These are phyloP conservation scores for Ethmia dodecea DNA, from an alignment of 2,888 invertebrate genomes.

Conservation along the genomic window DNA sequence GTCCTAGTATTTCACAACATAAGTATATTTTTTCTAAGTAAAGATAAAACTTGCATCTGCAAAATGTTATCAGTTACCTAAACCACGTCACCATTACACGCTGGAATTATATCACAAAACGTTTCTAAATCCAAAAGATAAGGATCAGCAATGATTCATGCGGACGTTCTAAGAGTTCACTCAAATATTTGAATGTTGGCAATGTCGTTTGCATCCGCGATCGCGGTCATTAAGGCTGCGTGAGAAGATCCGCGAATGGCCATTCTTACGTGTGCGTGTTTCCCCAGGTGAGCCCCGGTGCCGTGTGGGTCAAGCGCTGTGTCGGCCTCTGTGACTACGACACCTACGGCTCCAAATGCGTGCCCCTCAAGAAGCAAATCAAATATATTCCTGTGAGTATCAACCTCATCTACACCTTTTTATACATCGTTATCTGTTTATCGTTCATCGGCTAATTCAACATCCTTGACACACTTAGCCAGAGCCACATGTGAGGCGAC, in stretches of 20 bases:
- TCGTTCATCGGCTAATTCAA: conserved; percentile 31
- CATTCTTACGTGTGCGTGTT: conserved; percentile 27
- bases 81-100: background rate
- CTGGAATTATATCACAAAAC: background rate
- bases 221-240: conserved; percentile 34
- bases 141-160: conserved; percentile 3
- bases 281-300: conserved; percentile 63
- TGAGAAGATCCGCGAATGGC: conserved; percentile 49
- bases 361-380: conserved; percentile 38
- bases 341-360: conserved; percentile 44
- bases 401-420: background rate
- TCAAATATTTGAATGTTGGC: conserved; percentile 22
- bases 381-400: conserved; percentile 57
- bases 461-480: conserved; percentile 57
- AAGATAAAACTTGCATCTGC: no score
- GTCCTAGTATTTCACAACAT: conserved; percentile 21
- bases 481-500: conserved; percentile 22
- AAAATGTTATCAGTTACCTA: conserved; percentile 1
- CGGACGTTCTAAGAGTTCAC: conserved; percentile 4
- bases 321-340: conserved; percentile 61
- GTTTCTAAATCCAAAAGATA: conserved; percentile 5
- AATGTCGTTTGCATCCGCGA: conserved; percentile 32
- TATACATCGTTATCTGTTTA: conserved; percentile 36
- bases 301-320: conserved; percentile 67
- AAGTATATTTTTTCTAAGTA: no score